Base-by-base conservation (phyloP, 2,888 invertebrate species). In the Lysandra bellargus region DNA sequence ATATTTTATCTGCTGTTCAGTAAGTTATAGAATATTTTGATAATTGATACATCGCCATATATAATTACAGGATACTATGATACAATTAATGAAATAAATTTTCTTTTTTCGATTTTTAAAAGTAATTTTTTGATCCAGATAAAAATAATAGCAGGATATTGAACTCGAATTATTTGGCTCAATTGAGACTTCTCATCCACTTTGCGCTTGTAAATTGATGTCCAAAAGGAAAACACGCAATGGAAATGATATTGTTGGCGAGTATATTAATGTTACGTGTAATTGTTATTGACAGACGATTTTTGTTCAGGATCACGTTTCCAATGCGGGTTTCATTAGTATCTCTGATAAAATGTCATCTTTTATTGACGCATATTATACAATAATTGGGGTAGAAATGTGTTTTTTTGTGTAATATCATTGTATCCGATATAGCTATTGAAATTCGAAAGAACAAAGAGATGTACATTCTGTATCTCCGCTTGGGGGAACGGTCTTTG, bases 241-340 rank as follows among this genome's bases (percentile, higher is more conserved):
- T 81, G 80, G 79, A 44, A 80, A 82, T 82, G 86, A 89, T 86
- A 79, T 88, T 88, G 87, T 85, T 85, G 87, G 87, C 85, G 84
- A 85, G 85, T 86, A 85, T 84, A 85, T 86, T 85, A 83, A 64
- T 81, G 82, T 82, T 79, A 80, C 81, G 81, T 81, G 85, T 85
- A 88, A 92, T 91, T 91, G 87, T 88, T 88, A 92, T 89, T 92
- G 92, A 91, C 91, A 30, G 84, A 5, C 53, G 53, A 57, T 85
- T 84, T 86, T 84, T 89, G 89, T 87, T 86, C 86, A 84, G 83
- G 82, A 81, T 83, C 84, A 84, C 79, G 81, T 82, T 81, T 81
- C 82, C 64, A 79, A 83, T 83, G 83, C 82, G 82, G 82, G 82
- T 79, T 76, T 75, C 76, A 76, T 76, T 76, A 76, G 30, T 49